Percentiles rank a stretch among this genome's conserved stretches.
These are phyloP conservation scores for Ctenodactylus gundi DNA, from an alignment of 2,113 vertebrate genomes.

Conservation along the genomic window DNA sequence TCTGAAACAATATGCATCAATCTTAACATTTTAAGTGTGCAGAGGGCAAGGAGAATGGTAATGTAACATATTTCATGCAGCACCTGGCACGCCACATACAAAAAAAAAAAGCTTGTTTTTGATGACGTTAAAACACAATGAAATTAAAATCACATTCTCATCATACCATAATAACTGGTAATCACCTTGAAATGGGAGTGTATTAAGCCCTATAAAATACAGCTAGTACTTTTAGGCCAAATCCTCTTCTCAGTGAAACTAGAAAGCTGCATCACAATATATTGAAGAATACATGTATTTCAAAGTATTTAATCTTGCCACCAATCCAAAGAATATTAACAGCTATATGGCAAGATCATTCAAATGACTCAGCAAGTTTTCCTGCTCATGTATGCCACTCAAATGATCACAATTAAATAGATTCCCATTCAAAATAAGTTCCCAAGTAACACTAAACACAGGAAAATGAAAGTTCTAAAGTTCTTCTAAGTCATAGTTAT, in stretches of 20 bases:
- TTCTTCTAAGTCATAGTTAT: neutral
- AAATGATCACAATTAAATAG: slow-evolving; percentile 58
- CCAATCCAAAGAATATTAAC: slow-evolving; percentile 35
- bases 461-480: slow-evolving; percentile 20
- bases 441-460: slow-evolving; percentile 18
- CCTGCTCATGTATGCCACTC: slow-evolving; percentile 25
- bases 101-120: slow-evolving; percentile 46
- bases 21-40: neutral
- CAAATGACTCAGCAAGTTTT: slow-evolving; percentile 42
- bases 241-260: slow-evolving; percentile 55
- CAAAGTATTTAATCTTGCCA: slow-evolving; percentile 54
- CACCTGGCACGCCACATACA: slow-evolving; percentile 69
- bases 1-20: neutral
- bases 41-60: neutral
- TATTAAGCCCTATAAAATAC: slow-evolving; percentile 70
- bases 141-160: slow-evolving; percentile 74
- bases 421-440: neutral
- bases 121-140: slow-evolving; percentile 59
- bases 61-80: slow-evolving; percentile 55
- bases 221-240: slow-evolving; percentile 66
- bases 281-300: slow-evolving; percentile 41
- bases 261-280: slow-evolving; percentile 3
- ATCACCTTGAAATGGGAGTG: slow-evolving; percentile 73
- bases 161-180: slow-evolving; percentile 74
- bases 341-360: slow-evolving; percentile 29